These are phyloP conservation scores for Vireo altiloquus DNA, from an alignment of 2,113 vertebrate species.

Conservation along the genomic window DNA sequence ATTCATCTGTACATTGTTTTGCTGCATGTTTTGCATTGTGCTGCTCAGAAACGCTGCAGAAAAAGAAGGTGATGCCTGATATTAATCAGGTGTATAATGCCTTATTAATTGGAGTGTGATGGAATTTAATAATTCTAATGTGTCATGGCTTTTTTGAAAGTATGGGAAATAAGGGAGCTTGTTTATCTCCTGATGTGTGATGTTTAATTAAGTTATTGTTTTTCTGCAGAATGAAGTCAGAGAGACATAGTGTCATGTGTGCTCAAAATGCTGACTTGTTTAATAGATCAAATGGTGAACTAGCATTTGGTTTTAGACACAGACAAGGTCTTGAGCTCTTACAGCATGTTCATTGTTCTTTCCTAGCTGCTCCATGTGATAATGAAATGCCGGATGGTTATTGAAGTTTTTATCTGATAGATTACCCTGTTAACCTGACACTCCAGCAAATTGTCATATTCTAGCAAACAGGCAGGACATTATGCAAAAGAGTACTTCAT, in stretches of 20 bases:
- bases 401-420: neutral
- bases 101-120: neutral
- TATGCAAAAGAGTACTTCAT: neutral
- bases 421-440: neutral
- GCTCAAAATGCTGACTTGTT: neutral
- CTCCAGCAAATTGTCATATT: neutral
- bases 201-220: constrained; percentile 32
- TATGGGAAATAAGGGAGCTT: neutral
- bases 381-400: neutral
- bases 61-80: neutral
- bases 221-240: constrained; percentile 39
- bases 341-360: neutral
- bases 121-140: neutral
- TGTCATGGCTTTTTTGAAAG: neutral
- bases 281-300: neutral
- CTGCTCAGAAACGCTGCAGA: neutral
- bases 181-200: neutral
- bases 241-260: neutral
- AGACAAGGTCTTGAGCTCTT: neutral
- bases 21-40: neutral
- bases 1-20: neutral
- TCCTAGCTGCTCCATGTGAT: neutral
- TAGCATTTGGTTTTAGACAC: neutral
- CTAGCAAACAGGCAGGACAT: neutral
- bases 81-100: neutral